Conservation (phyloP, 2,113 vertebrate genomes). For the Apus apus region DNA sequence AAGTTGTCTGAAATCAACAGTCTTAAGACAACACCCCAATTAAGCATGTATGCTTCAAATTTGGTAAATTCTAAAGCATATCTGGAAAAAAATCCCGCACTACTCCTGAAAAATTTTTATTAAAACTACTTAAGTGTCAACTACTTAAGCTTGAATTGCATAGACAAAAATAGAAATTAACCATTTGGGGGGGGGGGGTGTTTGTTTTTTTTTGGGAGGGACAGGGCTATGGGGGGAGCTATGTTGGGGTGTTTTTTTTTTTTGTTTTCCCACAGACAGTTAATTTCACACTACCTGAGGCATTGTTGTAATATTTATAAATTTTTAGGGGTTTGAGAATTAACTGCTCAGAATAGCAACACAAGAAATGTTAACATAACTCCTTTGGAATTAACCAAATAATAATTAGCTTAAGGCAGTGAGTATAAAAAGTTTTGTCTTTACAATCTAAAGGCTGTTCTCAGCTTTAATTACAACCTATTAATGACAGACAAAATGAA, state of each 20-base stretch:
- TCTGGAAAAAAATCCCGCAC: fast-evolving
- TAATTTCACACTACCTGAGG: not conserved
- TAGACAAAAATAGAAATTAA: not conserved
- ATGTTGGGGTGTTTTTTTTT: not conserved
- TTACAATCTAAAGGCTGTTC: not conserved
- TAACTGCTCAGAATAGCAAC: not conserved
- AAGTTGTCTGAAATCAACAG: not conserved
- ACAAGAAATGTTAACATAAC: not conserved
- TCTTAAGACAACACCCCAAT: not conserved
- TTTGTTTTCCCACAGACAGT: fast-evolving
- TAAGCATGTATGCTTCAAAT: not conserved
- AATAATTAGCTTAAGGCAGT: not conserved
- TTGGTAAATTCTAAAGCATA: not conserved
- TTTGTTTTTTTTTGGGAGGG: not conserved
- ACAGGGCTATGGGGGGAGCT: too few relatives aligned
- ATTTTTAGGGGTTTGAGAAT: not conserved
- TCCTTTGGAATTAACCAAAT: not conserved
- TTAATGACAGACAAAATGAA: not conserved
- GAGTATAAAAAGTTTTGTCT: not conserved
- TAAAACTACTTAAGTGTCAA: not conserved
- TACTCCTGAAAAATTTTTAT: not conserved
- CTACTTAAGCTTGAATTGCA: not conserved
- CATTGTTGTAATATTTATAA: not conserved
- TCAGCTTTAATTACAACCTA: not conserved
- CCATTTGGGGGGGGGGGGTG: not conserved